Evolutionary conservation across 2,888 invertebrate species (phyloP).

Genomic region (Pyrrhia umbra): DNA sequence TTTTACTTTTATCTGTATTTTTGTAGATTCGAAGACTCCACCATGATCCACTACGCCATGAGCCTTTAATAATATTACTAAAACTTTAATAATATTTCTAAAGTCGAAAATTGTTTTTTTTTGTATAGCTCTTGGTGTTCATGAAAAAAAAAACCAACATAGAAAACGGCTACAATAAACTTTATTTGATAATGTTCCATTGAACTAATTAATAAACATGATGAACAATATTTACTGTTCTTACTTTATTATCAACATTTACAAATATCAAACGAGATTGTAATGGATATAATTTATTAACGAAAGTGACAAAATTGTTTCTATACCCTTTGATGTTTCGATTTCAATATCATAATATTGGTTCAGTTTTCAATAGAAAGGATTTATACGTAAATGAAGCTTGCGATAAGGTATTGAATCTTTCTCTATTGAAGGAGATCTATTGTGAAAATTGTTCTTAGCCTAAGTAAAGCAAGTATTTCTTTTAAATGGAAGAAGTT

Average conservation of each 20-base stretch:
- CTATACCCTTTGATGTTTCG: conserved; percentile 48
- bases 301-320: conserved; percentile 49
- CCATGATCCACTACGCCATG: too few relatives aligned
- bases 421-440: conserved; percentile 26
- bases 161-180: too few relatives aligned
- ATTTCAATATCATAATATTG: conserved; percentile 51
- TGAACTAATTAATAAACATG: too few relatives aligned
- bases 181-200: too few relatives aligned
- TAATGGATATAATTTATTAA: conserved; percentile 31
- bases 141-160: too few relatives aligned
- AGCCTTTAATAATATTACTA: too few relatives aligned
- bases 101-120: too few relatives aligned
- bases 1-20: too few relatives aligned
- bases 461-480: conserved; percentile 3
- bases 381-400: conserved; percentile 36
- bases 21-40: too few relatives aligned
- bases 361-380: conserved; percentile 41
- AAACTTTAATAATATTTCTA: too few relatives aligned
- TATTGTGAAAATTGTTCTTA: conserved; percentile 29
- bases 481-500: conserved; percentile 15
- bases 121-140: too few relatives aligned
- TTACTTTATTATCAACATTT: not conserved
- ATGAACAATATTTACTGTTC: not conserved
- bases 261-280: conserved; percentile 13
- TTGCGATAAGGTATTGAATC: conserved; percentile 50